These are phyloP conservation scores for Rotaria magnacalcarata DNA, from an alignment of 2,888 invertebrate species.

Conservation along the genomic window DNA sequence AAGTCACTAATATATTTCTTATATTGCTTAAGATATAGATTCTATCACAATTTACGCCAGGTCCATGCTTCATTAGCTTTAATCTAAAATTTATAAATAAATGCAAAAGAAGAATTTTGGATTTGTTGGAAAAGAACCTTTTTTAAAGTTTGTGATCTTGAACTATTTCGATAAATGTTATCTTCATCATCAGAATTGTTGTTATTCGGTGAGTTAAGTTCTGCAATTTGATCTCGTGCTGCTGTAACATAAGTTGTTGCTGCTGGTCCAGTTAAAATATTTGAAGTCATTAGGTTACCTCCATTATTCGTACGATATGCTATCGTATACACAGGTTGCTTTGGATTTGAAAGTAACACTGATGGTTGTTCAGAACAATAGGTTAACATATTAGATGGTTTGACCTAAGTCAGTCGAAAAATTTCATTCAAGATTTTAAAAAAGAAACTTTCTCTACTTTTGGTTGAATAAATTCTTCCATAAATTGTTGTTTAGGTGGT, in stretches of 20 bases:
- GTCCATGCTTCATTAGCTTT: constrained; percentile 13
- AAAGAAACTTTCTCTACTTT: background rate
- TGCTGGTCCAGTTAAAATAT: background rate
- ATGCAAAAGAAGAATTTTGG: background rate
- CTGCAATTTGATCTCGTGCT: background rate
- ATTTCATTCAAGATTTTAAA: no score
- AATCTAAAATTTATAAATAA: background rate
- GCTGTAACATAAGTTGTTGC: constrained; percentile 10
- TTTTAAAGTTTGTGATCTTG: background rate
- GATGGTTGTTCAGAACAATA: background rate
- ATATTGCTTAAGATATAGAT: background rate
- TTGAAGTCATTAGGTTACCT: background rate
- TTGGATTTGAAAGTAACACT: background rate
- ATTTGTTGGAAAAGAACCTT: background rate
- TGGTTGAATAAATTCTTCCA: background rate
- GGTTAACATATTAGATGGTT: background rate
- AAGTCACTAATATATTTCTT: background rate
- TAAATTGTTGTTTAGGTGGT: constrained; percentile 2
- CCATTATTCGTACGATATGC: background rate
- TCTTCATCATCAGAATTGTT: background rate
- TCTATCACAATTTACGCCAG: constrained; percentile 23
- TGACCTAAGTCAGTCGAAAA: background rate
- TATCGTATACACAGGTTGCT: background rate
- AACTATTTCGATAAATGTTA: background rate
- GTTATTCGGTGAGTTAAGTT: background rate